These are phyloP conservation scores for Agrotis puta DNA, from an alignment of 2,888 invertebrate genomes.

Conservation along the genomic window DNA sequence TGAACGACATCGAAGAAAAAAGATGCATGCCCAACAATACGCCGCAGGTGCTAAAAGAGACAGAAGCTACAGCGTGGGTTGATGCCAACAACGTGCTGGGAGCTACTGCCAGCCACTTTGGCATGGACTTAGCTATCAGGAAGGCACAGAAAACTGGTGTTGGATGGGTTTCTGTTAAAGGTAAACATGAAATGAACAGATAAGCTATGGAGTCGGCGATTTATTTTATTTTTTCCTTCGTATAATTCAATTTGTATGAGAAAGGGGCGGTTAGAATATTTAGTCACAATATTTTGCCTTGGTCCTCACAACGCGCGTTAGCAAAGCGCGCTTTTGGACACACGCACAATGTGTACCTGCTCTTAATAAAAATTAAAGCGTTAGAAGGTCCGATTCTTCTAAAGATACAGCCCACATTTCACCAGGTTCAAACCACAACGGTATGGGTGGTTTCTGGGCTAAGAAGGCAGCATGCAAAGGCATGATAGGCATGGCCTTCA, in stretches of 20 bases:
- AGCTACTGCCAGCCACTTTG: constrained; percentile 94
- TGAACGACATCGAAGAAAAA: constrained; percentile 92
- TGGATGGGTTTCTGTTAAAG: constrained; percentile 95
- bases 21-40: constrained; percentile 92
- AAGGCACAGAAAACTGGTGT: constrained; percentile 95
- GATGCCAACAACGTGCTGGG: constrained; percentile 96
- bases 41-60: constrained; percentile 93
- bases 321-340: too few species aligned
- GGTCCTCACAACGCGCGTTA: too few species aligned
- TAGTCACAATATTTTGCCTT: too few species aligned
- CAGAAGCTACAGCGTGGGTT: constrained; percentile 93
- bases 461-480: constrained; percentile 93
- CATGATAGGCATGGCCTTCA: constrained; percentile 96
- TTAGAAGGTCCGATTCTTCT: neutral
- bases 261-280: too few species aligned
- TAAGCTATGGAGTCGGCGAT: too few species aligned
- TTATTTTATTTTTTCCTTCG: too few species aligned
- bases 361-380: neutral
- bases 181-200: constrained; percentile 74
- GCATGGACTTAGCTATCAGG: constrained; percentile 95
- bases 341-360: too few species aligned
- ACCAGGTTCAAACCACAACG: constrained; percentile 96
- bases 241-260: too few species aligned
- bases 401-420: neutral
- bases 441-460: constrained; percentile 96